Evolutionary conservation across 1,140 invertebrate genomes (phyloP).

Genomic region (Dreissena polymorpha): DNA sequence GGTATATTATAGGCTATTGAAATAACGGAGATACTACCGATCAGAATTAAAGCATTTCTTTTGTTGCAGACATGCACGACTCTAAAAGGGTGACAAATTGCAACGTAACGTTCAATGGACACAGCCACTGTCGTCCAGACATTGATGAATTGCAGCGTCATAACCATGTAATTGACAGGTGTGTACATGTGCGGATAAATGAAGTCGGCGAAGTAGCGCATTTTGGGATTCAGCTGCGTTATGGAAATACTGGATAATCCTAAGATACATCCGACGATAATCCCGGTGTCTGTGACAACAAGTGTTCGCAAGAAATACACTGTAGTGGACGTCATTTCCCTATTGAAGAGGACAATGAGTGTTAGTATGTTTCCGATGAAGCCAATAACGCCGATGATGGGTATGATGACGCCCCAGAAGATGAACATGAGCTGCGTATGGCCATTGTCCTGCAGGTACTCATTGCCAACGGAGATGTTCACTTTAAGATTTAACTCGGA

Average conservation of each 20-base stretch:
- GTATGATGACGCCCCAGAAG: too few species aligned
- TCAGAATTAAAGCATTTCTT: conserved; percentile 65
- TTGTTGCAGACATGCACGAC: conserved; percentile 68
- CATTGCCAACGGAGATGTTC: conserved; percentile 68
- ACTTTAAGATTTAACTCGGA: conserved; percentile 70
- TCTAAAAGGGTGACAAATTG: conserved; percentile 75
- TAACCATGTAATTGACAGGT: conserved; percentile 70
- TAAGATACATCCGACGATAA: conserved; percentile 88
- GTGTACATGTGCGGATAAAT: conserved; percentile 72
- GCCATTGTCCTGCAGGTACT: conserved; percentile 59
- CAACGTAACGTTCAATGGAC: conserved; percentile 75
- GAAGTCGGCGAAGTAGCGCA: conserved; percentile 76
- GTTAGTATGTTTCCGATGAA: conserved; percentile 76
- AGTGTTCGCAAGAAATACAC: conserved; percentile 75
- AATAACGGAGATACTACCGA: conserved; percentile 60
- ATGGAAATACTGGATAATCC: conserved; percentile 59
- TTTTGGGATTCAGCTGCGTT: conserved; percentile 82
- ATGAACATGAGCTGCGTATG: conserved; percentile 60
- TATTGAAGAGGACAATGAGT: conserved; percentile 74
- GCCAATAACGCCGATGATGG: conserved; percentile 67
- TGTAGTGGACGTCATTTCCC: conserved; percentile 76
- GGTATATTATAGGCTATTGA: conserved; percentile 76
- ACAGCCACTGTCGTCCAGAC: conserved; percentile 78
- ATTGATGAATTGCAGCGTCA: conserved; percentile 76
- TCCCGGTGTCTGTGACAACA: conserved; percentile 73